Evolutionary conservation across 2,113 vertebrate species (phyloP).

Genomic region (Sterna hirundo): DNA sequence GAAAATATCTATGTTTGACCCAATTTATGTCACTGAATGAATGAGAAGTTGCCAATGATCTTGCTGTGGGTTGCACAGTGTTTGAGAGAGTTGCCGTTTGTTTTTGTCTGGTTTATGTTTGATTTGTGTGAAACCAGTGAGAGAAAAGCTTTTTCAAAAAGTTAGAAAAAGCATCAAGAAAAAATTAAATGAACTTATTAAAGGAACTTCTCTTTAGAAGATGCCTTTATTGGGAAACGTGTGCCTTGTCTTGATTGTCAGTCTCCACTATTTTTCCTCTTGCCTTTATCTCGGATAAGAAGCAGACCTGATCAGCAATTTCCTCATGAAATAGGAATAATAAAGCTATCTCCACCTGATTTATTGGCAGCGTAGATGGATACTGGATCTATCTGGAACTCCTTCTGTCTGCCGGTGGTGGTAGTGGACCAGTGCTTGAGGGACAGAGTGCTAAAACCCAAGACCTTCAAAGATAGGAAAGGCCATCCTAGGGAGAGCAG

Average conservation of each 20-base stretch:
- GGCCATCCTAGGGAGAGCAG: not conserved
- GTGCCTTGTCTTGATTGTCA: not conserved
- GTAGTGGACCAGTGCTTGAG: not conserved
- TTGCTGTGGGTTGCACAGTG: not conserved
- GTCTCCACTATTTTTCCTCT: not conserved
- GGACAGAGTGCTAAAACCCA: not conserved
- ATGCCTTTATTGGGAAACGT: not conserved
- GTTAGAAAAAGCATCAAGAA: not conserved
- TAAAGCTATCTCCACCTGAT: not conserved
- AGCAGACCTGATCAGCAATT: conserved; percentile 20
- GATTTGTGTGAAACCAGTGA: not conserved
- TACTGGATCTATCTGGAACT: not conserved
- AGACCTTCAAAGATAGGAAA: not conserved
- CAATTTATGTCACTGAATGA: not conserved
- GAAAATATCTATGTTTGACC: not conserved
- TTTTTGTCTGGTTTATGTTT: not conserved
- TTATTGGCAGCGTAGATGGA: not conserved
- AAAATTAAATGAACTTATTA: not conserved
- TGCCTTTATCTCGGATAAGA: not conserved
- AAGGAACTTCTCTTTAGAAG: not conserved
- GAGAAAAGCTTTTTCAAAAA: not conserved
- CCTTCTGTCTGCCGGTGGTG: not conserved
- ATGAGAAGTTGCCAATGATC: not conserved
- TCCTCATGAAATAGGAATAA: conserved; percentile 27
- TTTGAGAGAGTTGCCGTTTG: not conserved